phyloP scores from a whole-genome alignment of 2,888 invertebrate genomes.

The Eumerus sabulonum region DNA sequence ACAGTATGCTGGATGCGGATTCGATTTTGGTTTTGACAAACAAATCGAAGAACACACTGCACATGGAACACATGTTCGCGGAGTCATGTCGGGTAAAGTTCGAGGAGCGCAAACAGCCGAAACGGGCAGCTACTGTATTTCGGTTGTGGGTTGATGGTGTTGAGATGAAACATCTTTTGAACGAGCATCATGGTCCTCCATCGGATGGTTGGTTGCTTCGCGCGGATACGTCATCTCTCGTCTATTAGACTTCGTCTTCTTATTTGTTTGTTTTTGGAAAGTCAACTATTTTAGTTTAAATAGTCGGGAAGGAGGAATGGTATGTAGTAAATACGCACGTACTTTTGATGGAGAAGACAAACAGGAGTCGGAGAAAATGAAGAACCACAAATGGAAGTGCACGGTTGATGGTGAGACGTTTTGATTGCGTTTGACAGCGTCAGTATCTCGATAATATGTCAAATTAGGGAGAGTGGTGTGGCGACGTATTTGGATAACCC shows the following conservation, averaged over 20 bases:
- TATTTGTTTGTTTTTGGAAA: constrained; percentile 66
- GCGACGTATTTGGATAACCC: constrained; percentile 67
- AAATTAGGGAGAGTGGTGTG: constrained; percentile 65
- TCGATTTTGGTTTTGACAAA: constrained; percentile 56
- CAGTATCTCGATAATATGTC: constrained; percentile 68
- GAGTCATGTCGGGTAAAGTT: constrained; percentile 1
- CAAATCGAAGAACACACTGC: constrained; percentile 50
- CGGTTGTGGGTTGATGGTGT: constrained; percentile 18
- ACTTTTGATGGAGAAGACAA: constrained; percentile 5
- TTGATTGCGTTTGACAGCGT: constrained; percentile 66
- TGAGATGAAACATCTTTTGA: constrained; percentile 59
- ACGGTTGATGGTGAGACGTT: constrained; percentile 47
- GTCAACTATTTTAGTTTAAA: constrained; percentile 67
- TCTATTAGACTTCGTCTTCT: constrained; percentile 52
- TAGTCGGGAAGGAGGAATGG: constrained; percentile 25
- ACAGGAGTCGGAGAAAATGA: constrained; percentile 13
- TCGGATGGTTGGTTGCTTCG: background rate
- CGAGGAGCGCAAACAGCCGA: background rate
- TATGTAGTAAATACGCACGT: constrained; percentile 3
- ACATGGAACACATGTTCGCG: constrained; percentile 59
- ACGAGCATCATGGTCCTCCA: constrained; percentile 1
- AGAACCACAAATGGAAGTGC: constrained; percentile 59
- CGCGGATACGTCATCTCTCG: constrained; percentile 32
- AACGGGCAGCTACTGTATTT: constrained; percentile 41
- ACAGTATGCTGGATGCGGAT: no score